A percentile compares a stretch with the other conserved stretches of the same genome.
These are phyloP conservation scores for Actinernus sp. DNA, from an alignment of 92 coral and sea anemone genomes.

Conservation along the genomic window DNA sequence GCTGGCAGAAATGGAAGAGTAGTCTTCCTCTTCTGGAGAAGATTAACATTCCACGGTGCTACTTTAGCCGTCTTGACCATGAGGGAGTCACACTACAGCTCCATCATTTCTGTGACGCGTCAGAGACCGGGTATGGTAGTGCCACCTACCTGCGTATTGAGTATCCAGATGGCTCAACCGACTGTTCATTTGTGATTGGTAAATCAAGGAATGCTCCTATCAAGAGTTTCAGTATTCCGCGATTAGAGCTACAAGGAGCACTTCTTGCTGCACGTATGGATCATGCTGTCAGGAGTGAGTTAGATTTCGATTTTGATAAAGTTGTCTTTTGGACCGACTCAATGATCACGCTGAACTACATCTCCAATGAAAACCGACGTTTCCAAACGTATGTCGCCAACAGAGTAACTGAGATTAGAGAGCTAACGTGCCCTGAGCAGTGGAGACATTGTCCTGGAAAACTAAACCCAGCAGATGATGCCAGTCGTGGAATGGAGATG, in stretches of 20 bases:
- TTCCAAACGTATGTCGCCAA: conserved; percentile 56
- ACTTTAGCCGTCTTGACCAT: conserved; percentile 5
- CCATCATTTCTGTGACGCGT: conserved; percentile 40
- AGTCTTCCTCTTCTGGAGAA: conserved; percentile 24
- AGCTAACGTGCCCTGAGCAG: conserved; percentile 26
- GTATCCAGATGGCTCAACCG: conserved; percentile 21
- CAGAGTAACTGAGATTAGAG: conserved; percentile 41
- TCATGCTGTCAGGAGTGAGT: conserved; percentile 4
- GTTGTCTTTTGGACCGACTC: conserved; percentile 31
- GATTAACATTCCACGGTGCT: conserved; percentile 37
- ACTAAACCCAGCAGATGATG: conserved; percentile 49
- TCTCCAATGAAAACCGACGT: conserved; percentile 52
- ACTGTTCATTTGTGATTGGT: conserved; percentile 51
- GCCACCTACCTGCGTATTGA: conserved; percentile 16
- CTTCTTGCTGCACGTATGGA: conserved; percentile 25
- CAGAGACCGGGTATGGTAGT: conserved; percentile 43
- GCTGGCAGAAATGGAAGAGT: no score
- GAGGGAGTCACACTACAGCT: conserved; percentile 20
- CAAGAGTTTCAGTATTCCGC: conserved; percentile 28
- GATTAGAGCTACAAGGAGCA: conserved; percentile 40
- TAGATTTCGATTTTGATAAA: conserved; percentile 1
- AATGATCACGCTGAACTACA: conserved; percentile 26
- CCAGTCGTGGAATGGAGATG: conserved; percentile 39
- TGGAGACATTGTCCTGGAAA: conserved; percentile 37
- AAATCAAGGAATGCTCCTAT: conserved; percentile 26